These are phyloP conservation scores for Rhadina sibilatrix DNA, from an alignment of 2,113 vertebrate genomes.

Conservation along the genomic window DNA sequence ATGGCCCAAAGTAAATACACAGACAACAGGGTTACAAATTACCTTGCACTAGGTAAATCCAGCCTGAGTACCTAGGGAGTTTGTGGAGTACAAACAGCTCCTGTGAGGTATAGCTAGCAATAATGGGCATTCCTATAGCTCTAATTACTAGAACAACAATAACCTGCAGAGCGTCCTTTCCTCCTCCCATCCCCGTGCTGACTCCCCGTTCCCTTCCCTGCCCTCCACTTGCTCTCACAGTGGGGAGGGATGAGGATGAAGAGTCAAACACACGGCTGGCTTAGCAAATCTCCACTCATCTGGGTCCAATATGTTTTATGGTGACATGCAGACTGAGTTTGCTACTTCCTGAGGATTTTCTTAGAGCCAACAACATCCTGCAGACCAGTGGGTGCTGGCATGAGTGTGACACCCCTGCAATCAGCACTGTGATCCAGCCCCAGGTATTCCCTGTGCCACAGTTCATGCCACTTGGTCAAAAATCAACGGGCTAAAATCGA, in stretches of 20 bases:
- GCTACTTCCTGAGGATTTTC: neutral
- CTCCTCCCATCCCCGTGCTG: neutral
- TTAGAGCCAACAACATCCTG: accelerated
- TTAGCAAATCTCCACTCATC: conserved; percentile 17
- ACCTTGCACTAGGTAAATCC: conserved; percentile 28
- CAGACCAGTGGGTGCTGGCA: neutral
- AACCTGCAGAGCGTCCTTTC: neutral
- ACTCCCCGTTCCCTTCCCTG: neutral
- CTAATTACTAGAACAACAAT: conserved; percentile 35
- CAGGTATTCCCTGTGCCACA: neutral
- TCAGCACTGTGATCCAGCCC: neutral
- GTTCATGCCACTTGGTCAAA: neutral
- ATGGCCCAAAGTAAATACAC: neutral
- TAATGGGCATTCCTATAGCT: conserved; percentile 1
- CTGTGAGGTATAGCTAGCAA: conserved; percentile 18
- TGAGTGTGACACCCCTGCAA: neutral
- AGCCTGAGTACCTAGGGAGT: neutral
- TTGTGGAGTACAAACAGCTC: neutral
- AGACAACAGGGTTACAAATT: conserved; percentile 38
- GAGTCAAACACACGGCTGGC: neutral
- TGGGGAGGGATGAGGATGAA: neutral
- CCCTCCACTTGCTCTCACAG: conserved; percentile 49
- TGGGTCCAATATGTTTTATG: conserved; percentile 4
- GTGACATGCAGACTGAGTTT: neutral
- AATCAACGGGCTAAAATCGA: neutral